Evolutionary conservation across 2,113 vertebrate species (phyloP).

Genomic region (Isurus oxyrinchus): DNA sequence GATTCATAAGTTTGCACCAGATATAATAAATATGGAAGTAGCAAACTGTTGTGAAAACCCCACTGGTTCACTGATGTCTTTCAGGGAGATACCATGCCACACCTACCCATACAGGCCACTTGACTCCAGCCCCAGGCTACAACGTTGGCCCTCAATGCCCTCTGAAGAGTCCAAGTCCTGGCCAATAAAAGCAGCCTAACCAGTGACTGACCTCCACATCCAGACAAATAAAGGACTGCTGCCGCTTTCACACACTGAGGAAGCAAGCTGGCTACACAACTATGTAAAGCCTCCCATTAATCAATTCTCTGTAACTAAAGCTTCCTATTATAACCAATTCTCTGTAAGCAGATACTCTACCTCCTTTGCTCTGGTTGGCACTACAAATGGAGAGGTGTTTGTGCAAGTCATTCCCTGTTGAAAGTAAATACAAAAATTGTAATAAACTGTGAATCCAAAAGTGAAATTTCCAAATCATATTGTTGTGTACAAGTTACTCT

Average conservation of each 20-base stretch:
- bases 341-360: slow-evolving; percentile 40
- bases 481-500: background rate
- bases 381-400: slow-evolving; percentile 64
- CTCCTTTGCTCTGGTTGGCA: slow-evolving; percentile 60
- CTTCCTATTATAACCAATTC: background rate
- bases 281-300: background rate
- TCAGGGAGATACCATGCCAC: background rate
- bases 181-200: background rate
- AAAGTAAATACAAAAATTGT: slow-evolving; percentile 19
- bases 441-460: background rate
- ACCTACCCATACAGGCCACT: background rate
- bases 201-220: background rate
- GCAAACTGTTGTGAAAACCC: background rate
- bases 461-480: background rate
- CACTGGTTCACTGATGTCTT: background rate
- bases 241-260: background rate
- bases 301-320: background rate
- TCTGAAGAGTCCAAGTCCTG: background rate
- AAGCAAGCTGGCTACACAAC: background rate
- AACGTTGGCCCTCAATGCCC: background rate
- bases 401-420: slow-evolving; percentile 62
- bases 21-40: background rate
- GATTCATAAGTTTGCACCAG: background rate
- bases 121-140: background rate
- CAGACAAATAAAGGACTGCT: background rate